Conservation (phyloP, 1,140 invertebrate genomes). For the Fopius arisanus region DNA sequence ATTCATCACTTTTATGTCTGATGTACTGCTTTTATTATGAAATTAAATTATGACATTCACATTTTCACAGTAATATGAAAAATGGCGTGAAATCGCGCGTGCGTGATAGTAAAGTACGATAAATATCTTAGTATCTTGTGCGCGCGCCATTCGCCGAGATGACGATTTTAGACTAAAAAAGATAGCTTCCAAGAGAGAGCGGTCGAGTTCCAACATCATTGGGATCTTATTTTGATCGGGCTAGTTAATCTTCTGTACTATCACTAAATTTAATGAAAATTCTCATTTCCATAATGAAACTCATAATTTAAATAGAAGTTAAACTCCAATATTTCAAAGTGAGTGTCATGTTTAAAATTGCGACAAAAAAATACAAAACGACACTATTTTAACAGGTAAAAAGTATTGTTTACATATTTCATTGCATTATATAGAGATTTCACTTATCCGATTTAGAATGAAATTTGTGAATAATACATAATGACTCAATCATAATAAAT, state of each 20-base stretch:
- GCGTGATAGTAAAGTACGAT: not conserved
- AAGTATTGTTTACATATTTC: constrained; percentile 10
- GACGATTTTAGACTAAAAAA: constrained; percentile 38
- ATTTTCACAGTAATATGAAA: not conserved
- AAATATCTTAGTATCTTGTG: not conserved
- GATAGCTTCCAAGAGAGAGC: constrained; percentile 31
- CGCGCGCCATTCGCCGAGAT: constrained; percentile 17
- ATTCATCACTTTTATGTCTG: too few species aligned
- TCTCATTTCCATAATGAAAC: not conserved
- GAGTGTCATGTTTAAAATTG: constrained; percentile 50
- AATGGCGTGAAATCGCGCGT: not conserved
- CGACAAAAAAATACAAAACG: constrained; percentile 44
- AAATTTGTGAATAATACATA: not conserved
- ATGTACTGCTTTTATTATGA: too few species aligned
- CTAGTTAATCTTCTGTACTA: not conserved
- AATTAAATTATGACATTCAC: not conserved
- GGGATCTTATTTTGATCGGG: constrained; percentile 16
- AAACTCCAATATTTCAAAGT: constrained; percentile 18
- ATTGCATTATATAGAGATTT: not conserved
- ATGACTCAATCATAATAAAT: not conserved
- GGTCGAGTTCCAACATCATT: constrained; percentile 18
- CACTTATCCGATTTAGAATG: not conserved
- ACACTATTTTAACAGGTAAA: constrained; percentile 60
- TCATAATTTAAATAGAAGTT: not conserved
- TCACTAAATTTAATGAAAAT: not conserved